A percentile compares a stretch with the other conserved stretches of the same genome.
These are phyloP conservation scores for Oryctes rhinoceros DNA, from an alignment of 1,140 invertebrate genomes.

Conservation along the genomic window DNA sequence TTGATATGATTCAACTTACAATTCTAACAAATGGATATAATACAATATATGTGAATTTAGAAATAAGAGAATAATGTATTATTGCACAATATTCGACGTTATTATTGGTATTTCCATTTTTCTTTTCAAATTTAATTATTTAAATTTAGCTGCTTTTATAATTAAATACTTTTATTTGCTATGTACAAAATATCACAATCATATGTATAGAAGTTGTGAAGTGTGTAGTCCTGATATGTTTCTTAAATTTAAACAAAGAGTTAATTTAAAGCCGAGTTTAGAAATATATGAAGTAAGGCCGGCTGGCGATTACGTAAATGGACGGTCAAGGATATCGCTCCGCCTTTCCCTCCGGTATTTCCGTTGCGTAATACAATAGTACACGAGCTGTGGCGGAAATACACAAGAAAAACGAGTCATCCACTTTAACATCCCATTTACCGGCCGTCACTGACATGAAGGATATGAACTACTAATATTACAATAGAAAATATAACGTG, in stretches of 20 bases:
- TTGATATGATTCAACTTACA: background rate
- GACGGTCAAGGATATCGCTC: background rate
- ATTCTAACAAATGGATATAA: background rate
- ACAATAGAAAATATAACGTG: background rate
- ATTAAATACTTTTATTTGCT: background rate
- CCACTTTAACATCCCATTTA: no score
- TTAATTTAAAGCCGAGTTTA: background rate
- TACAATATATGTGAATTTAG: no score
- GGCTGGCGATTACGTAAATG: no score
- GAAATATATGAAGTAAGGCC: background rate
- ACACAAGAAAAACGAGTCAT: no score
- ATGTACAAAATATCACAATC: conserved; percentile 15
- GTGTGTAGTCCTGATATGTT: background rate
- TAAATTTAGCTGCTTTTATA: background rate
- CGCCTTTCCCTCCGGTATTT: no score
- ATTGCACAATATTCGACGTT: background rate
- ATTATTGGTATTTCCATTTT: background rate
- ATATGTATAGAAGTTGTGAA: conserved; percentile 5
- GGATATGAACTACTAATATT: no score
- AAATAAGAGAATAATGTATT: background rate
- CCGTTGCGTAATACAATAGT: no score
- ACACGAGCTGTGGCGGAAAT: no score
- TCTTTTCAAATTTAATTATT: background rate
- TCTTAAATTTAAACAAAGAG: background rate
- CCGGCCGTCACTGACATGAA: no score